Evolutionary conservation across 2,888 invertebrate species (phyloP).

Genomic region (Zonitis immaculata): DNA sequence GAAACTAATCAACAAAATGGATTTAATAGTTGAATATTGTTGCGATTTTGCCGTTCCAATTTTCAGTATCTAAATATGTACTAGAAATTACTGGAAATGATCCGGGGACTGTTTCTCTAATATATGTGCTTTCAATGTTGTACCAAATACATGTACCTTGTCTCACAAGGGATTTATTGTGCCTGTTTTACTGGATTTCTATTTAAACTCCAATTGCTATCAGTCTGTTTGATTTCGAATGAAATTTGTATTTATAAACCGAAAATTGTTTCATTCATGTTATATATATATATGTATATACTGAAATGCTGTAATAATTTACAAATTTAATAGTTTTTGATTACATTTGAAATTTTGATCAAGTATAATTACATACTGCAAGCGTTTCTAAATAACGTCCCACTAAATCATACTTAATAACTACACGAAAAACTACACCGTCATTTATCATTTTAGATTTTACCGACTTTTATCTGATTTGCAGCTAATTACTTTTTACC

Average conservation of each 20-base stretch:
- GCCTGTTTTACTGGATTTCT: slow-evolving; percentile 38
- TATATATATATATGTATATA: too few species aligned
- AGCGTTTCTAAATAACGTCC: slow-evolving; percentile 11
- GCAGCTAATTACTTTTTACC: slow-evolving; percentile 13
- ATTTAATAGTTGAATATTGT: too few species aligned
- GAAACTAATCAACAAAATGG: too few species aligned
- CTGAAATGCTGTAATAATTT: too few species aligned
- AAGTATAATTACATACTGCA: slow-evolving; percentile 14
- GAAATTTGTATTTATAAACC: not conserved
- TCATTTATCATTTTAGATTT: slow-evolving; percentile 15
- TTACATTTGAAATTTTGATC: not conserved
- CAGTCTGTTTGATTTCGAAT: not conserved
- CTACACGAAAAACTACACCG: slow-evolving; percentile 11
- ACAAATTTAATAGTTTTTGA: too few species aligned
- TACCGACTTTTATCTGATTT: slow-evolving; percentile 6
- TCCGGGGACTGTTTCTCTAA: slow-evolving; percentile 30
- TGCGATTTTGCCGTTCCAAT: not conserved
- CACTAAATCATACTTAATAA: slow-evolving; percentile 17
- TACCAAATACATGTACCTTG: slow-evolving; percentile 41
- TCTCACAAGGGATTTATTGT: slow-evolving; percentile 38
- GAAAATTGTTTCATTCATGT: too few species aligned
- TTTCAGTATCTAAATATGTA: not conserved
- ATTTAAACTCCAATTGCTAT: slow-evolving; percentile 34
- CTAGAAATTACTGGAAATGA: slow-evolving; percentile 11
- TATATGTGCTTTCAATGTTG: slow-evolving; percentile 39